These are phyloP conservation scores for Drosophila aff. DNA, from an alignment of 1,140 invertebrate genomes.

Conservation along the genomic window DNA sequence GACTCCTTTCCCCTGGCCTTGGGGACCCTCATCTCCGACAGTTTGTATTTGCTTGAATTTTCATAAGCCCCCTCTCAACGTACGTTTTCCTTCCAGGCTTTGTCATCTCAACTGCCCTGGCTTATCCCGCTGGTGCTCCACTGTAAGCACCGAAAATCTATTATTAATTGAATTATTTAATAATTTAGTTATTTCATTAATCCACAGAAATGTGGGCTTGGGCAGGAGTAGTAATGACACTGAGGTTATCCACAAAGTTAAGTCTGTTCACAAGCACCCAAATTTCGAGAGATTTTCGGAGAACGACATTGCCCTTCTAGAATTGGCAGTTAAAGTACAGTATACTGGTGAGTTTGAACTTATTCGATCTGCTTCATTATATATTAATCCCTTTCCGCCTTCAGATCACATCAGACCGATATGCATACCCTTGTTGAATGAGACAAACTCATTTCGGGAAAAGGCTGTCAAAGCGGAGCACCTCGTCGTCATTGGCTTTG, in stretches of 20 bases:
- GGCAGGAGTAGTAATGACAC: background rate
- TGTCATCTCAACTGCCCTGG: background rate
- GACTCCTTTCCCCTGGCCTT: background rate
- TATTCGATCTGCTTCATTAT: too few relatives aligned
- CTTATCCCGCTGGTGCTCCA: background rate
- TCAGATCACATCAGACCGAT: slow-evolving; percentile 3
- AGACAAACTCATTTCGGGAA: background rate
- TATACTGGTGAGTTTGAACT: background rate
- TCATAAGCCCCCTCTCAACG: too few relatives aligned
- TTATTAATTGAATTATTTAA: background rate
- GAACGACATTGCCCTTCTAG: background rate
- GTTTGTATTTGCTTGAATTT: background rate
- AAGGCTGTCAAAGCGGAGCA: background rate
- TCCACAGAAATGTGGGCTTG: background rate
- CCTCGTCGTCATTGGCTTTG: background rate
- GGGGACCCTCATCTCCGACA: slow-evolving; percentile 1
- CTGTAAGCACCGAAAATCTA: background rate
- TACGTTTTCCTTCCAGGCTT: background rate
- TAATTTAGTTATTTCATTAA: background rate
- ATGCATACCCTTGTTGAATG: background rate
- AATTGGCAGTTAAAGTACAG: background rate
- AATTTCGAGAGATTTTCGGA: background rate
- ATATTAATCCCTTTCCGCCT: too few relatives aligned
- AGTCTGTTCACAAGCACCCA: background rate
- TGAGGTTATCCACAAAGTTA: background rate